phyloP scores from a whole-genome alignment of 2,888 invertebrate genomes.

The Acholoe squamosa region DNA sequence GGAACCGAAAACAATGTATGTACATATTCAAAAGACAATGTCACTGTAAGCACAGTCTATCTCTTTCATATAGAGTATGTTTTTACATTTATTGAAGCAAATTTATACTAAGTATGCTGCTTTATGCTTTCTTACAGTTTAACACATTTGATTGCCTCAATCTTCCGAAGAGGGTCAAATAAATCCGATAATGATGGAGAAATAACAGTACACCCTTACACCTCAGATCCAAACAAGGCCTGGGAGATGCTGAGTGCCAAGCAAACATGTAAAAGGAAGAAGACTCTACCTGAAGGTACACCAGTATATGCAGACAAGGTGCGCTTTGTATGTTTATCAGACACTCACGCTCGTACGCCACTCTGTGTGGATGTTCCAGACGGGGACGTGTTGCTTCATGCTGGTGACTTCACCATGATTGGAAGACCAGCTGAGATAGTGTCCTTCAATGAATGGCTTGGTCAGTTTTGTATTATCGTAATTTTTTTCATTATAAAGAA shows the following conservation, averaged over 20 bases:
- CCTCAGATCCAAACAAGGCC: no score
- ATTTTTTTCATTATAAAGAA: no score
- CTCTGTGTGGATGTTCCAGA: conserved; percentile 86
- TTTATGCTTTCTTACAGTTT: no score
- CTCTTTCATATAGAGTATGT: no score
- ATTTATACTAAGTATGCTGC: no score
- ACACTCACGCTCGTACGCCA: conserved; percentile 89
- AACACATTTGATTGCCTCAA: background rate
- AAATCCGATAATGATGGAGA: background rate
- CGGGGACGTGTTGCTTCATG: conserved; percentile 92
- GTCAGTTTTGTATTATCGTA: conserved; percentile 84
- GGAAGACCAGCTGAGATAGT: conserved; percentile 89
- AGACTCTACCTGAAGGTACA: background rate
- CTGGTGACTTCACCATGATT: conserved; percentile 92
- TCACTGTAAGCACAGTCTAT: no score
- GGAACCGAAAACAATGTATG: no score
- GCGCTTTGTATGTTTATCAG: conserved; percentile 92
- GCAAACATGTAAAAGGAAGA: background rate
- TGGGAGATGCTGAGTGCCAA: background rate
- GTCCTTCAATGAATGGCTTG: conserved; percentile 91
- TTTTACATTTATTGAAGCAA: no score
- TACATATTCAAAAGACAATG: no score
- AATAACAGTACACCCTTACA: background rate
- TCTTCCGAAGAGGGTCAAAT: background rate
- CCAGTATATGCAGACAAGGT: conserved; percentile 78